Conservation (phyloP, 2,797 vertebrate species). For the Myotis myotis region DNA sequence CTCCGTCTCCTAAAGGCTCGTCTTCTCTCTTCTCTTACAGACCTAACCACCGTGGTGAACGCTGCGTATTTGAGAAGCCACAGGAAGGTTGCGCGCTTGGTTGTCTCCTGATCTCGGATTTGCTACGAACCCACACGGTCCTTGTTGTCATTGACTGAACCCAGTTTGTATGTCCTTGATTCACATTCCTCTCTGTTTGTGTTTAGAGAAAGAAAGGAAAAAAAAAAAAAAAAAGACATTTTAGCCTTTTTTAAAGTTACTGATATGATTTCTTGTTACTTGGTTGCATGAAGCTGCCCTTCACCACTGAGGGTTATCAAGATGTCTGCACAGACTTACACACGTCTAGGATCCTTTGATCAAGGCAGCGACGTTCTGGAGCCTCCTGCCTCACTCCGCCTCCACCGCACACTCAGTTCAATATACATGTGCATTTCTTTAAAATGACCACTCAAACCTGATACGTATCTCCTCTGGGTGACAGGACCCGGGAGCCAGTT, state of each 20-base stretch:
- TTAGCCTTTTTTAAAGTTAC: slow-evolving; percentile 83
- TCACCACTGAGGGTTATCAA: slow-evolving; percentile 80
- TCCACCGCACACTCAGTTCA: slow-evolving; percentile 70
- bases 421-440: slow-evolving; percentile 74
- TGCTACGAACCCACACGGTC: slow-evolving; percentile 86
- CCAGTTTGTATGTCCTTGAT: slow-evolving; percentile 87
- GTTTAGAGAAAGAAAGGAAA: slow-evolving; percentile 78
- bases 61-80: slow-evolving; percentile 86
- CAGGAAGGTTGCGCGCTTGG: slow-evolving; percentile 86
- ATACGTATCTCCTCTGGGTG: slow-evolving; percentile 74
- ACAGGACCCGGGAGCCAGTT: slow-evolving; percentile 71
- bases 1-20: slow-evolving; percentile 49
- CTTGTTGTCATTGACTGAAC: slow-evolving; percentile 84
- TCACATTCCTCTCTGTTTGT: slow-evolving; percentile 87
- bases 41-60: slow-evolving; percentile 92
- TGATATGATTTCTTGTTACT: slow-evolving; percentile 84
- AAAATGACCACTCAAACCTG: slow-evolving; percentile 49
- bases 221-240: slow-evolving; percentile 79
- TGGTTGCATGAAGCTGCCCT: slow-evolving; percentile 86
- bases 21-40: slow-evolving; percentile 84
- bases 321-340: slow-evolving; percentile 77
- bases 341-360: slow-evolving; percentile 78
- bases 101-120: slow-evolving; percentile 89
- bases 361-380: slow-evolving; percentile 67
- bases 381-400: slow-evolving; percentile 52